Evolutionary conservation across 2,888 invertebrate species (phyloP), one percentile per base, ranked within the genome.

Genomic region (Ceratothoa steindachneri): DNA sequence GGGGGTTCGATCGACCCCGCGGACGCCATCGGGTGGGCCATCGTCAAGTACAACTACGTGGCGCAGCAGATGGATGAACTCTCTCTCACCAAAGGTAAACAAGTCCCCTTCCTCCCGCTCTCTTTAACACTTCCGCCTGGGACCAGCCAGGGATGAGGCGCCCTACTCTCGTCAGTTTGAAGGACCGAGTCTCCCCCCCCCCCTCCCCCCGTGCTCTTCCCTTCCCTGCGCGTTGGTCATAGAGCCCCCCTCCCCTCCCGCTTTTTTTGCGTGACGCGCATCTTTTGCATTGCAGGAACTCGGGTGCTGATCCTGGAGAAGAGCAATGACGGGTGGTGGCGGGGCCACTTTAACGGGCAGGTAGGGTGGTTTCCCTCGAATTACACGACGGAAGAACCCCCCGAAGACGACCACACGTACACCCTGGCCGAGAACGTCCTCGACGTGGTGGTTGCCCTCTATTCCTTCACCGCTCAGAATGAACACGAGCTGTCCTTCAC

Each of bases 311-410:
- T 99, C 81, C 87, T 98, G 81, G 98, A 99, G 86, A 98, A 98
- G 86, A 97, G 96, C 82, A 96, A 96, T 81, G 99, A 99, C 86
- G 97, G 94, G 77, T 99, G 99, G 99, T 99, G 99, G 99, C 89
- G 97, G 83, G 99, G 98, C 69, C 93, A 93, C 86, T 88, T 88
- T 82, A 77, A 77, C 67, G 73, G 87, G 72, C 86, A 87, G 68
- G 88, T 89, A 28, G 92, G 93, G 24, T 96, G 99, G 99, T 99
- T 98, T 85, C 99, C 99, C 9, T 97, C 97, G 69, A 99, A 99
- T 86, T 99, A 99, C 86, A 97, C 97, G 79, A 82, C 82, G 29
- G 84, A 84, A 74, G 82, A 82, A 31, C 79, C 80, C 9, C 74
- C 71, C 55, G 81, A 73, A 64, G 78, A 79, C n/a, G 77, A 79